Conservation (phyloP, 2,888 invertebrate genomes). For the Caenorhabditis imperialis region DNA sequence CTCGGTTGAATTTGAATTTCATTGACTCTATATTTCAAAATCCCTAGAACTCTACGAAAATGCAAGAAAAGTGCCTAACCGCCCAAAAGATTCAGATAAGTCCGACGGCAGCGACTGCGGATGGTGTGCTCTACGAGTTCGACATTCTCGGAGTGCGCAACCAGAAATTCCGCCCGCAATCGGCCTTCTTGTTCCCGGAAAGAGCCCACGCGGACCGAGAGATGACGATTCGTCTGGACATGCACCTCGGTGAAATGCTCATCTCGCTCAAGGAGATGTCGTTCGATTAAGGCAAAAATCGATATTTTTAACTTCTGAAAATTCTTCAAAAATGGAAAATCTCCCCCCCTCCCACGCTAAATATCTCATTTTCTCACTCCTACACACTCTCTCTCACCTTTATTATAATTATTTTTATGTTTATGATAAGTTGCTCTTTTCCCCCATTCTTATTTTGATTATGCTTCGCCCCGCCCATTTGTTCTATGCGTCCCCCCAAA, state of each 20-base stretch:
- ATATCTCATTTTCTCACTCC: not conserved
- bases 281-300: too few relatives aligned
- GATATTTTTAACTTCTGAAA: too few relatives aligned
- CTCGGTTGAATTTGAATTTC: not conserved
- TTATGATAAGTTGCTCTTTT: too few relatives aligned
- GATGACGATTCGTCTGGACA: conserved; percentile 22
- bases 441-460: too few relatives aligned
- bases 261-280: conserved; percentile 11
- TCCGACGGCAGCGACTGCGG: conserved; percentile 4
- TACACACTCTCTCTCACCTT: not conserved
- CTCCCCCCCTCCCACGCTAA: too few relatives aligned
- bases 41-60: too few relatives aligned
- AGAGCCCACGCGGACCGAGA: conserved; percentile 7
- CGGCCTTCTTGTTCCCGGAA: conserved; percentile 38
- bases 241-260: conserved; percentile 33
- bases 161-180: conserved; percentile 16
- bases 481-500: too few relatives aligned
- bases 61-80: too few relatives aligned
- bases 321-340: not conserved
- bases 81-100: conserved; percentile 17
- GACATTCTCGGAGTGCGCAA: conserved; percentile 31
- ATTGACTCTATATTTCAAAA: too few relatives aligned
- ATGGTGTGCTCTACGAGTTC: conserved; percentile 45
- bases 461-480: too few relatives aligned
- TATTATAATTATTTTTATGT: not conserved